Percentiles rank a stretch among this genome's conserved stretches.
Conservation (phyloP, 2,888 invertebrate genomes). For the Balanococcus diminutus region DNA sequence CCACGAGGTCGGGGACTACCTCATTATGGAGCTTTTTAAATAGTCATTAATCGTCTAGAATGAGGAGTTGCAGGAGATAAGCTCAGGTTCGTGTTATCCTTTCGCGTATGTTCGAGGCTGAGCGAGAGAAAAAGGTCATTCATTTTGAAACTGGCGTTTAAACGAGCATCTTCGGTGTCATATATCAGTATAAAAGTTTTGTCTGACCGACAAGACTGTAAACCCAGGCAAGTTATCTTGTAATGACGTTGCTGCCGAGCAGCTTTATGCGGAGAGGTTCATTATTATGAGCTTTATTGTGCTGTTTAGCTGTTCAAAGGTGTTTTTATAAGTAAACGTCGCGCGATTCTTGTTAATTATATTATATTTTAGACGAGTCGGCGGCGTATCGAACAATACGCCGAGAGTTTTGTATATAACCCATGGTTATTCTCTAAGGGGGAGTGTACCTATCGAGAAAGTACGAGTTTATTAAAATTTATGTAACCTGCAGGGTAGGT, state of each 20-base stretch:
- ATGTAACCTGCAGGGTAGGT: not conserved
- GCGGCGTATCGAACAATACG: not conserved
- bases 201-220: not conserved
- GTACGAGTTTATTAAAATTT: not conserved
- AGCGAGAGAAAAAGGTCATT: not conserved
- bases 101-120: no score
- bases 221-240: not conserved
- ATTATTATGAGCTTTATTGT: not conserved
- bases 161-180: constrained; percentile 19
- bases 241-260: not conserved
- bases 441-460: not conserved
- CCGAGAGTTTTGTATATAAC: not conserved
- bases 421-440: not conserved
- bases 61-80: not conserved
- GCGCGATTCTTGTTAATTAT: not conserved
- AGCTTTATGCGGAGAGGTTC: not conserved
- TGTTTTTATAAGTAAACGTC: not conserved
- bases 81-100: not conserved
- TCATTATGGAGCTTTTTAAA: constrained; percentile 13
- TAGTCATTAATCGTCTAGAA: constrained; percentile 14
- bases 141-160: not conserved
- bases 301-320: not conserved
- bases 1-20: not conserved
- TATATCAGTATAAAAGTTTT: constrained; percentile 17
- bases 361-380: not conserved